These are phyloP conservation scores for Ophion ventricosus DNA, from an alignment of 2,888 invertebrate genomes.

Conservation along the genomic window DNA sequence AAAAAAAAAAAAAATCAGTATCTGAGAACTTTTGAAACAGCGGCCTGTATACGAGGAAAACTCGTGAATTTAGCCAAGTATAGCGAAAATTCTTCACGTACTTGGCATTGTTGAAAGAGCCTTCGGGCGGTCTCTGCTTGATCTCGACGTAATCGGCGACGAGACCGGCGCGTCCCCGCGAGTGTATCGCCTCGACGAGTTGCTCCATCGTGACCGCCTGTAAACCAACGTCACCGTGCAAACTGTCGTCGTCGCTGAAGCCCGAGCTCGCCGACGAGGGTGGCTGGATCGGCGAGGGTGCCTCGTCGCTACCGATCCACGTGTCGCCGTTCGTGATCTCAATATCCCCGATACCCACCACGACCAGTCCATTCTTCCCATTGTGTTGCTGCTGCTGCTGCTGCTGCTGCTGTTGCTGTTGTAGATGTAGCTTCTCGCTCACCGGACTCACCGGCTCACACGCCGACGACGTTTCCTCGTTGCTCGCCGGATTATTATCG, in stretches of 20 bases:
- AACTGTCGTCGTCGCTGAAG: constrained; percentile 95
- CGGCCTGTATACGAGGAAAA: no score
- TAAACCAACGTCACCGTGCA: constrained; percentile 87
- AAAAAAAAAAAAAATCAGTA: no score
- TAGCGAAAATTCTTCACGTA: constrained; percentile 80
- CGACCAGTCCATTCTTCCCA: constrained; percentile 75
- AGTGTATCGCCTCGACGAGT: constrained; percentile 90
- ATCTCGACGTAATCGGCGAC: constrained; percentile 95
- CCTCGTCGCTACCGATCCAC: constrained; percentile 84
- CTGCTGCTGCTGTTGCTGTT: not conserved
- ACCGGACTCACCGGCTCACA: constrained; percentile 80
- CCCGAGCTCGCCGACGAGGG: constrained; percentile 92
- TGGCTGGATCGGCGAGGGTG: constrained; percentile 85
- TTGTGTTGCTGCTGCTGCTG: constrained; percentile 63
- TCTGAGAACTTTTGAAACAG: no score
- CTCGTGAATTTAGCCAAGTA: no score
- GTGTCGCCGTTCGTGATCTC: constrained; percentile 84
- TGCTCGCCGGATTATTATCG: constrained; percentile 71
- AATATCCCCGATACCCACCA: constrained; percentile 82
- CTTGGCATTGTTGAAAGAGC: constrained; percentile 95
- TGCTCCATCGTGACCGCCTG: constrained; percentile 89
- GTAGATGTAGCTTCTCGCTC: constrained; percentile 71
- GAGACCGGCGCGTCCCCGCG: constrained; percentile 92
- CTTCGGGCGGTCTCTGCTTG: constrained; percentile 91
- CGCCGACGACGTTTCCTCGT: not conserved